A percentile compares a stretch with the other conserved stretches of the same genome.
Conservation (phyloP, 2,113 vertebrate species). For the Glaucidium brasilianum region DNA sequence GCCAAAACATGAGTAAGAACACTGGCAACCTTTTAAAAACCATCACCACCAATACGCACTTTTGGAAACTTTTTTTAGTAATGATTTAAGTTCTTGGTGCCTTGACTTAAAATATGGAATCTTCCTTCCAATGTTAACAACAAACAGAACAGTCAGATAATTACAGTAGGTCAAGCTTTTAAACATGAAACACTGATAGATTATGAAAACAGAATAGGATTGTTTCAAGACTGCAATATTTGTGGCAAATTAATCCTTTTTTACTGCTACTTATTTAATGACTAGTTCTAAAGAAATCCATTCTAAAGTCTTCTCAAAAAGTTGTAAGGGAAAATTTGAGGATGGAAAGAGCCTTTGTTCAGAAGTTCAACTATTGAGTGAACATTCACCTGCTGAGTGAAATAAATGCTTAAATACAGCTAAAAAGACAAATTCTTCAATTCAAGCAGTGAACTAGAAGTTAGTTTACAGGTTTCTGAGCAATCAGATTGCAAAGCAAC, state of each 20-base stretch:
- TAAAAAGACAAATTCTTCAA: background rate
- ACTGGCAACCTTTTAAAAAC: background rate
- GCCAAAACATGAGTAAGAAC: background rate
- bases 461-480: background rate
- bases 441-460: background rate
- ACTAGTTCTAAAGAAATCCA: background rate
- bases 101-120: background rate
- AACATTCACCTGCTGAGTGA: background rate
- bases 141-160: background rate
- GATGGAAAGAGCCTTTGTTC: background rate
- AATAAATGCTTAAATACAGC: background rate
- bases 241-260: background rate
- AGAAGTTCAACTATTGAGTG: background rate
- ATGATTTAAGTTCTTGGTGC: background rate
- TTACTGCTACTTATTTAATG: background rate
- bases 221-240: background rate
- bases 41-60: background rate
- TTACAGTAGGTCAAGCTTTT: background rate
- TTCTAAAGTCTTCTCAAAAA: background rate
- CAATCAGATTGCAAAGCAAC: background rate
- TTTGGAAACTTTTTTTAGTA: background rate
- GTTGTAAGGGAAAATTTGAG: background rate
- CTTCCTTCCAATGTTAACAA: background rate
- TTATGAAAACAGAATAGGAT: background rate
- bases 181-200: background rate